Conservation (phyloP, 2,113 vertebrate species). For the Halichoerus grypus region DNA sequence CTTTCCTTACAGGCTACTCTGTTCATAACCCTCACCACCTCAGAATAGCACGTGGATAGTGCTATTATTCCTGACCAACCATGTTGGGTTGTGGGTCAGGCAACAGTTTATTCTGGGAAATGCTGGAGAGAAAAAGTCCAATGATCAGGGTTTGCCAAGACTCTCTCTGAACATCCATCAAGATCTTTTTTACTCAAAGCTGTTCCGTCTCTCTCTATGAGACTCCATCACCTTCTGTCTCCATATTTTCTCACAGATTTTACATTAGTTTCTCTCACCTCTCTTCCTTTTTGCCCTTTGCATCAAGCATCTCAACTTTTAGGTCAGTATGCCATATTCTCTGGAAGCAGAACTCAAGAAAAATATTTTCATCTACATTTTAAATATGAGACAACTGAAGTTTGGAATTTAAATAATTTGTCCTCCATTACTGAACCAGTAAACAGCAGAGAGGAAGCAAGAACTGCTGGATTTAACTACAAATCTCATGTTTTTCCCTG, state of each 20-base stretch:
- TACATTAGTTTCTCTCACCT: background rate
- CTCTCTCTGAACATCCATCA: background rate
- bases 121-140: background rate
- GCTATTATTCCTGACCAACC: background rate
- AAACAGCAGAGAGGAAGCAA: background rate
- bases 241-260: background rate
- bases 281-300: background rate
- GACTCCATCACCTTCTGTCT: background rate
- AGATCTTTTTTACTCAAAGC: background rate
- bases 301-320: background rate
- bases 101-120: background rate
- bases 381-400: background rate
- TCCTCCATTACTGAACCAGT: background rate
- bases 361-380: background rate
- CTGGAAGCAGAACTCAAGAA: constrained; percentile 2
- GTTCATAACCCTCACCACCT: background rate
- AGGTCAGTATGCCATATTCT: background rate
- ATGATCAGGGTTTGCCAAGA: background rate
- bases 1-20: background rate
- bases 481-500: background rate
- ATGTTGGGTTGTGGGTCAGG: rapidly evolving
- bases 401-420: background rate
- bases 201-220: background rate
- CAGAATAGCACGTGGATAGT: rapidly evolving
- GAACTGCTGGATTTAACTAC: background rate